Percentiles rank a stretch among this genome's conserved stretches.
These are phyloP conservation scores for Cheilosia grossa DNA, from an alignment of 2,888 invertebrate species.

Conservation along the genomic window DNA sequence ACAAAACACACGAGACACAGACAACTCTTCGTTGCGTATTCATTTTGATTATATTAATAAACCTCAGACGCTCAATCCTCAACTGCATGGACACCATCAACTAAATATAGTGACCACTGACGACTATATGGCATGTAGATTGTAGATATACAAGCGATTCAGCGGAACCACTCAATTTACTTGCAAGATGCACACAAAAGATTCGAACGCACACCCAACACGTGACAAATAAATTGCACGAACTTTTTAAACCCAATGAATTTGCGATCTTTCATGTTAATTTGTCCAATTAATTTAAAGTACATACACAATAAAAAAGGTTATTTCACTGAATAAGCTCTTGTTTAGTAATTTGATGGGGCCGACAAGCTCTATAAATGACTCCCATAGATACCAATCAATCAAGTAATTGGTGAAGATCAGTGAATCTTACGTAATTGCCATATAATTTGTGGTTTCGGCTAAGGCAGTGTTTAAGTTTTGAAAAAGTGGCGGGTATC, in stretches of 20 bases:
- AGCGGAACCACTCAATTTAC: slow-evolving; percentile 24
- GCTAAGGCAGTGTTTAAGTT: too few species aligned
- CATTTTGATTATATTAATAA: slow-evolving; percentile 16
- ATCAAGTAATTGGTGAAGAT: slow-evolving; percentile 35
- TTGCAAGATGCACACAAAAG: slow-evolving; percentile 8
- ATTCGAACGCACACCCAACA: slow-evolving; percentile 10
- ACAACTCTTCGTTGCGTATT: slow-evolving; percentile 1
- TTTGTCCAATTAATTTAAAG: slow-evolving; percentile 37
- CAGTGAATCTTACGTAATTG: slow-evolving; percentile 20
- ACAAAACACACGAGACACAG: slow-evolving; percentile 1
- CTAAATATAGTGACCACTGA: not conserved
- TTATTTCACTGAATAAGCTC: slow-evolving; percentile 13
- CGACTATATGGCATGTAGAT: too few species aligned
- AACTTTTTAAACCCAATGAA: slow-evolving; percentile 21
- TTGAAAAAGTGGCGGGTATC: too few species aligned
- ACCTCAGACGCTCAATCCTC: slow-evolving; percentile 31
- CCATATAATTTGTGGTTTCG: not conserved
- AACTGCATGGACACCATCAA: not conserved
- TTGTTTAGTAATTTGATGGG: slow-evolving; percentile 9
- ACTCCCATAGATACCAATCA: slow-evolving; percentile 23
- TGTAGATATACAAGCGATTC: slow-evolving; percentile 12
- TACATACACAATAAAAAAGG: slow-evolving; percentile 21
- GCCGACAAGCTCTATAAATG: slow-evolving; percentile 8
- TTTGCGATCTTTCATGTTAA: not conserved
- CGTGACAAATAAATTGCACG: slow-evolving; percentile 51